phyloP scores from a whole-genome alignment of 2,797 vertebrate genomes.

The Geotria australis region DNA sequence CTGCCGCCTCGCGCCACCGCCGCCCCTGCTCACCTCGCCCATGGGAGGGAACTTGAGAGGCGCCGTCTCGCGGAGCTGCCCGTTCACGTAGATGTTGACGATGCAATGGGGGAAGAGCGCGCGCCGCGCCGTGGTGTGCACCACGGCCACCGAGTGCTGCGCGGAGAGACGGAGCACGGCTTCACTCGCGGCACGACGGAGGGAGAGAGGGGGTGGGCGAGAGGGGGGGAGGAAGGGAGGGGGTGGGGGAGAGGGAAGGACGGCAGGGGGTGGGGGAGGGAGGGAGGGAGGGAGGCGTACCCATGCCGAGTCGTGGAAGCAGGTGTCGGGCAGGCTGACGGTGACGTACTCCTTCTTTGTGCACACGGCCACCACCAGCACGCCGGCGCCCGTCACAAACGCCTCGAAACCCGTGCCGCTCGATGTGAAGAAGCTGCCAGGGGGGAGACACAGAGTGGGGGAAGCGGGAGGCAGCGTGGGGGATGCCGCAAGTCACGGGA shows the following conservation, averaged over 20 bases:
- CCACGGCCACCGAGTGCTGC: conserved; percentile 53
- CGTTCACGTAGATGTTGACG: conserved; percentile 50
- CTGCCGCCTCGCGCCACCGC: no score
- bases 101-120: conserved; percentile 63
- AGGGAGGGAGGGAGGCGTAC: conserved; percentile 14
- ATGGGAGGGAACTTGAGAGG: conserved; percentile 63
- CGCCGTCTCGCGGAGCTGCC: conserved; percentile 23
- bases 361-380: conserved; percentile 78
- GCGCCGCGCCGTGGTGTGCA: conserved; percentile 47
- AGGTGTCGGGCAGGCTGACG: conserved; percentile 27
- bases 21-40: conserved; percentile 30
- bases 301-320: conserved; percentile 46
- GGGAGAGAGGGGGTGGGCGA: neutral
- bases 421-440: conserved; percentile 52
- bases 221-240: no score
- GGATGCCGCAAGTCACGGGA: no score
- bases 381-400: conserved; percentile 54
- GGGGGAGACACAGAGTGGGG: neutral
- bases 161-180: neutral
- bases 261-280: neutral
- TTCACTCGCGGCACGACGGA: rapidly evolving
- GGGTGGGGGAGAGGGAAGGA: no score
- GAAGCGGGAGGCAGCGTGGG: no score
- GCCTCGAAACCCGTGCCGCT: conserved; percentile 70
- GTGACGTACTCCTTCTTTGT: conserved; percentile 94